A percentile compares a stretch with the other conserved stretches of the same genome.
Conservation (phyloP, 2,113 vertebrate genomes). For the Apistogramma diplotaenia region DNA sequence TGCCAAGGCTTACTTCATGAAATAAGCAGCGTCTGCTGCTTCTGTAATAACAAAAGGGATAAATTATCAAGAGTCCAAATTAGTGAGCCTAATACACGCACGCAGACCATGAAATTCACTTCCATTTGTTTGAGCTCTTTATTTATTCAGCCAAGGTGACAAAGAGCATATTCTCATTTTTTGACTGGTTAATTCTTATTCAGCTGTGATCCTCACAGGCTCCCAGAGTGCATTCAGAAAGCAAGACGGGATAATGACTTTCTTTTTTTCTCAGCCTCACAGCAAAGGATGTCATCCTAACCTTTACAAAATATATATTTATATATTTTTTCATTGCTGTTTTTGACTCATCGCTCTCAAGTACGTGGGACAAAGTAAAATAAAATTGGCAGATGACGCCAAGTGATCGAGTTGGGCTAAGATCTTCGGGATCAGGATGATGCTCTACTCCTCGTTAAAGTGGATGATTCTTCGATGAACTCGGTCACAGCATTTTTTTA, state of each 20-base stretch:
- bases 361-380: neutral
- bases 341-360: neutral
- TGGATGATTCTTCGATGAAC: neutral
- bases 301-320: neutral
- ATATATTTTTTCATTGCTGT: neutral
- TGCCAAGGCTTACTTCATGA: neutral
- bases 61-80: constrained; percentile 43
- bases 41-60: constrained; percentile 29
- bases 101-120: constrained; percentile 13
- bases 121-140: constrained; percentile 18
- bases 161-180: neutral
- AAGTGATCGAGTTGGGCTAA: neutral
- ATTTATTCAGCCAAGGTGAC: constrained; percentile 3
- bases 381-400: neutral
- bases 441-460: neutral
- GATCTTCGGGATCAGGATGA: neutral
- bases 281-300: neutral
- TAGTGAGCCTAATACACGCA: neutral
- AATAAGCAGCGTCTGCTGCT: constrained; percentile 22
- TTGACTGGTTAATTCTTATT: constrained; percentile 19
- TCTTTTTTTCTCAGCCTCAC: neutral
- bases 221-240: neutral
- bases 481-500: neutral
- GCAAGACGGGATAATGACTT: neutral
- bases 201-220: neutral